Evolutionary conservation across 2,888 invertebrate species (phyloP).

Genomic region (Euclidia mi): DNA sequence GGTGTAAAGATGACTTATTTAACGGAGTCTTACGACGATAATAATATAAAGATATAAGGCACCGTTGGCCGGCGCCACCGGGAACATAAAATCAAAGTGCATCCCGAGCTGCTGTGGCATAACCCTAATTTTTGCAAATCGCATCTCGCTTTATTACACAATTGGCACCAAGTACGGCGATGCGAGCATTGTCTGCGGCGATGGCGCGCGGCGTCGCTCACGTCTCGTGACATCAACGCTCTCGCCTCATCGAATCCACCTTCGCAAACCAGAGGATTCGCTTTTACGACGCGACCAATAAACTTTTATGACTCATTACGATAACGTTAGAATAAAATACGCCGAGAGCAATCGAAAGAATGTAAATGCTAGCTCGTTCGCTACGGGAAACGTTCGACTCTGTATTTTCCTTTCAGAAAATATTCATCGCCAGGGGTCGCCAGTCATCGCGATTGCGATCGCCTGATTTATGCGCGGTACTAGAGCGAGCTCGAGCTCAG

Average conservation of each 20-base stretch:
- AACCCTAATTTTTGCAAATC: conserved; percentile 46
- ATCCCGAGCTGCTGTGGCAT: conserved; percentile 21
- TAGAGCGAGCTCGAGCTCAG: conserved; percentile 59
- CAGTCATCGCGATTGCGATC: conserved; percentile 65
- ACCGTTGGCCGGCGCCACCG: conserved; percentile 24
- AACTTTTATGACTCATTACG: conserved; percentile 83
- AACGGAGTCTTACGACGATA: conserved; percentile 17
- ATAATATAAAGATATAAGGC: conserved; percentile 23
- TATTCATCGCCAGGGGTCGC: conserved; percentile 64
- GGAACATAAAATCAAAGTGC: conserved; percentile 43
- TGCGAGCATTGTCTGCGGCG: conserved; percentile 49
- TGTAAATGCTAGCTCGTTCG: conserved; percentile 64
- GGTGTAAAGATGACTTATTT: conserved; percentile 26
- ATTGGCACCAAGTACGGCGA: conserved; percentile 38
- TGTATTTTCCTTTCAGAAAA: conserved; percentile 65
- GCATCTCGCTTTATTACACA: conserved; percentile 40
- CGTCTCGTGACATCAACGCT: conserved; percentile 61
- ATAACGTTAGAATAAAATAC: conserved; percentile 81
- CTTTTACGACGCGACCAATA: conserved; percentile 78
- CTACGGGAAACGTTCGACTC: conserved; percentile 44
- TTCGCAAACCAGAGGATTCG: conserved; percentile 68
- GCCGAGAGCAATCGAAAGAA: conserved; percentile 73
- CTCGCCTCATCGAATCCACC: conserved; percentile 62
- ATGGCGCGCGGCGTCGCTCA: conserved; percentile 17
- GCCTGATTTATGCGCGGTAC: conserved; percentile 70